These are phyloP conservation scores for Epinephelus fuscoguttatus DNA, from an alignment of 2,113 vertebrate genomes.

Conservation along the genomic window DNA sequence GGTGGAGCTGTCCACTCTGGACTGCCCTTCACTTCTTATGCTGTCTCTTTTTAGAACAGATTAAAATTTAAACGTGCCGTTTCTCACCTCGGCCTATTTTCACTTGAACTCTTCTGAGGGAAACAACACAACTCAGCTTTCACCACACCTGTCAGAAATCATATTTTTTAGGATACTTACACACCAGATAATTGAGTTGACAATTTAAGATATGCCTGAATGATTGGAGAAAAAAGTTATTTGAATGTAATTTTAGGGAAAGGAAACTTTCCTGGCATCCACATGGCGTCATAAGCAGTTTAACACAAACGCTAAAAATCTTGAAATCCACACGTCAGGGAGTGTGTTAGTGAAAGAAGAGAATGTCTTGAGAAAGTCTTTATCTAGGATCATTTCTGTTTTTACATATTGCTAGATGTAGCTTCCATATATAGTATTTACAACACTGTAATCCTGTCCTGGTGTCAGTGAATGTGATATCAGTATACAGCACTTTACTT, in stretches of 20 bases:
- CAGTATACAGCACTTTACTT: slow-evolving; percentile 72
- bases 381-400: slow-evolving; percentile 13
- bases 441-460: slow-evolving; percentile 56
- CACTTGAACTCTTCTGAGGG: background rate
- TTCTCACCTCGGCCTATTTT: slow-evolving; percentile 9
- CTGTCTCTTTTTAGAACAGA: slow-evolving; percentile 27
- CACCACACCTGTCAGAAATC: background rate
- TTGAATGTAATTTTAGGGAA: background rate
- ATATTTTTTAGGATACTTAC: background rate
- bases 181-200: background rate
- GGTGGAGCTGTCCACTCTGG: background rate
- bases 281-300: background rate
- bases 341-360: background rate
- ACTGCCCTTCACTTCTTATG: slow-evolving; percentile 15
- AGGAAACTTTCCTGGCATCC: background rate
- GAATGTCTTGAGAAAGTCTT: slow-evolving; percentile 3
- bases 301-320: background rate
- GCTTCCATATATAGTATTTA: slow-evolving; percentile 53
- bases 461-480: slow-evolving; percentile 66
- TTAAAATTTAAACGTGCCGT: slow-evolving; percentile 6
- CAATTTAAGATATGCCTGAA: background rate
- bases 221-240: background rate
- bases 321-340: background rate
- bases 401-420: slow-evolving; percentile 28
- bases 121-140: background rate